Evolutionary conservation across 2,888 invertebrate genomes (phyloP), one percentile per base, ranked within the genome.

Genomic region (Thyatira batis): DNA sequence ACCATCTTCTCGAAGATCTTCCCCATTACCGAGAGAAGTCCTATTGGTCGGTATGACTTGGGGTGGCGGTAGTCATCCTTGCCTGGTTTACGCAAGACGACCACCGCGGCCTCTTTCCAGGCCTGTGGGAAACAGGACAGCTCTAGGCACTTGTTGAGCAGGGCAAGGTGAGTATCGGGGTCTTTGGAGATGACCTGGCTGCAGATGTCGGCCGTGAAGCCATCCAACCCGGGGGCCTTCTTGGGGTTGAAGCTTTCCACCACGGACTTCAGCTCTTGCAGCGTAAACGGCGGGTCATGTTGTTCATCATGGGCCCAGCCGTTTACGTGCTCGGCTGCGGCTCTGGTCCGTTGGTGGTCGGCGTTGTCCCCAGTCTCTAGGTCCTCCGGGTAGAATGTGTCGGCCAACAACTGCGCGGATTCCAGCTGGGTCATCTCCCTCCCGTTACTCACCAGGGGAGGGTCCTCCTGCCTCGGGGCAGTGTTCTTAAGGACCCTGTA

Each of bases 151-250:
- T 49, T 52, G 44, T 59, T 56, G 0, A 9, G 9, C 0, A 59
- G 13, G 0, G 21, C 53, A 2, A 54, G 17, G 27, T 8, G 9
- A 1, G 9, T 1, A 9, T 28, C 27, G 4, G 27, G 27, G 8
- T 28, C 27, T 1, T 4, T 28, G 9, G 27, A 28, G 3, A 58
- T 44, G 0, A 27, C 53, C 0, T 11, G 5, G 0, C 6, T 0
- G 44, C 58, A 58, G 30, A 58, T 58, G 39, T 58, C 54, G 10
- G 52, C 48, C 0, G 58, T 58, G 20, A 58, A 21, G 4, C 58
- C 58, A 17, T 58, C 58, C 1, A 0, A 5, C 0, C 58, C 55
- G 0, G 58, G 58, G 1, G 58, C 58, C 25, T 58, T 58, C 9
- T 55, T 58, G 0, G 53, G 55, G 23, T 55, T 58, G 21, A 45